Conservation (phyloP, 1,140 invertebrate genomes). For the Formica selysi region DNA sequence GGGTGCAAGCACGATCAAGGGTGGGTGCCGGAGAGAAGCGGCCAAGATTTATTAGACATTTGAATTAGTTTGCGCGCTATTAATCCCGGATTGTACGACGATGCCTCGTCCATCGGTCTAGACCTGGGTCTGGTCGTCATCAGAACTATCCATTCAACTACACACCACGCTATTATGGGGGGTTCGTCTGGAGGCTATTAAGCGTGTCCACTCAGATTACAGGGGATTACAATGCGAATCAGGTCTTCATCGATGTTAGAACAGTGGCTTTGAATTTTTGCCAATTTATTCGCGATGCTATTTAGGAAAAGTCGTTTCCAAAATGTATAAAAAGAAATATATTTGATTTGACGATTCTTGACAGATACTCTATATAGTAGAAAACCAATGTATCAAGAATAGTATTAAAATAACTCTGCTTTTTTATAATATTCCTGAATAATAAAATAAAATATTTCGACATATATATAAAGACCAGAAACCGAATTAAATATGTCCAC, state of each 20-base stretch:
- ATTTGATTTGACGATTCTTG: background rate
- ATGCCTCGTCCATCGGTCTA: slow-evolving; percentile 29
- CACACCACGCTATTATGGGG: background rate
- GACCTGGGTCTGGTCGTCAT: slow-evolving; percentile 37
- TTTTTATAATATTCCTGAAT: background rate
- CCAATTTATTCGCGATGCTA: background rate
- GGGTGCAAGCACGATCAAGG: slow-evolving; percentile 3
- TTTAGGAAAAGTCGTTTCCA: too few species aligned
- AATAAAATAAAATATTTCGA: background rate
- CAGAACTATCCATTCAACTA: slow-evolving; percentile 23
- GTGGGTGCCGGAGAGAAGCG: background rate
- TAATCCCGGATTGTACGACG: slow-evolving; percentile 51
- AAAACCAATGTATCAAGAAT: too few species aligned
- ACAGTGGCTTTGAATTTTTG: background rate
- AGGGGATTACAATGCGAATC: background rate
- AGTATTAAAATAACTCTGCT: too few species aligned
- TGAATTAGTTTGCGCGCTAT: slow-evolving; percentile 65
- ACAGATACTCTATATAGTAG: too few species aligned
- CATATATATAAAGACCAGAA: background rate
- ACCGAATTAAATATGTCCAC: too few species aligned
- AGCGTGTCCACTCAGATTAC: slow-evolving; percentile 34
- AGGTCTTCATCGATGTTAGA: background rate
- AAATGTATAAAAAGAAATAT: background rate
- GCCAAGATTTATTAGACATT: slow-evolving; percentile 53
- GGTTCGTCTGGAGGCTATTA: slow-evolving; percentile 36